phyloP scores from a whole-genome alignment of 2,888 invertebrate genomes.

The Strigamia maritima region DNA sequence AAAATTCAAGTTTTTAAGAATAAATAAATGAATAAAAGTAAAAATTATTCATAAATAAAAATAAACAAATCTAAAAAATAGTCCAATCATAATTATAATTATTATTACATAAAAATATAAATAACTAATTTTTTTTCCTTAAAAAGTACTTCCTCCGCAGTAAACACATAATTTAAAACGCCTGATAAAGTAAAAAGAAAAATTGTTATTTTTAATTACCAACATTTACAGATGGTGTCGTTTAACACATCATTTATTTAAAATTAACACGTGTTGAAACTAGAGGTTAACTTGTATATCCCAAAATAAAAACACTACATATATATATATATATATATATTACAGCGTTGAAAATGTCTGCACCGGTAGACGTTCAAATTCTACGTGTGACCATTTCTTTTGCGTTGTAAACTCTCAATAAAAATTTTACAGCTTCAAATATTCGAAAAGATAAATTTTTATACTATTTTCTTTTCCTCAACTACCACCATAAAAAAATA shows the following conservation, averaged over 20 bases:
- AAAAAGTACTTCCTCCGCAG: not conserved
- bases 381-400: slow-evolving; percentile 29
- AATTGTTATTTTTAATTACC: slow-evolving; percentile 25
- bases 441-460: slow-evolving; percentile 29
- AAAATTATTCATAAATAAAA: not conserved
- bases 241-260: not conserved
- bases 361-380: slow-evolving; percentile 3
- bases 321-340: not conserved
- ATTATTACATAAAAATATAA: not conserved
- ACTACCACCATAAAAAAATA: not conserved
- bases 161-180: not conserved
- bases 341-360: not conserved
- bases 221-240: not conserved
- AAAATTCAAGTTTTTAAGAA: not conserved
- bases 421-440: slow-evolving; percentile 16
- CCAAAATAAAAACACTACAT: not conserved
- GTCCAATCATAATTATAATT: not conserved
- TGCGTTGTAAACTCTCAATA: slow-evolving; percentile 29
- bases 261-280: slow-evolving; percentile 6
- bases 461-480: slow-evolving; percentile 9
- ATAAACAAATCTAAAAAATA: not conserved
- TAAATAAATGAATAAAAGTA: not conserved
- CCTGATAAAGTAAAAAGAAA: not conserved
- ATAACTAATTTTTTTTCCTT: too few relatives aligned
- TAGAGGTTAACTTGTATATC: not conserved